Base-by-base conservation (phyloP, 2,113 vertebrate genomes). In the Ctenodactylus gundi region DNA sequence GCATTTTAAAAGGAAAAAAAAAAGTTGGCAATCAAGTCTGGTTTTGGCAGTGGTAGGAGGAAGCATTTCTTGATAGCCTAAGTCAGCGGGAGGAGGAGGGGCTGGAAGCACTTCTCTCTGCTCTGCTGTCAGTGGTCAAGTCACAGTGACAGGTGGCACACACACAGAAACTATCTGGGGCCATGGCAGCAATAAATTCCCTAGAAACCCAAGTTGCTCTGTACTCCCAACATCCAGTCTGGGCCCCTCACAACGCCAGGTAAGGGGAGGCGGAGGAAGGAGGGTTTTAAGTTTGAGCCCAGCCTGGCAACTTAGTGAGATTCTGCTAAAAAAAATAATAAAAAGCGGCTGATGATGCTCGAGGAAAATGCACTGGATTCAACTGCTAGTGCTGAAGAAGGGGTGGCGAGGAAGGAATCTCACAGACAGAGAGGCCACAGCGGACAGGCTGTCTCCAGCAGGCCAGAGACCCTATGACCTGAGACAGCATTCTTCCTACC, bases 1-100 rank as follows among this genome's bases (percentile, higher is more conserved):
- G 96, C 97, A 93, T 96, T 97, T 97, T 97, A 97, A 97, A 94
- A 95, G 94, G 93, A 94, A 84, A 95, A 97, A 96, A 94, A 95
- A 96, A 95, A 96, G 96, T 93, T 94, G 95, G 94, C 93, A 90
- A 95, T 97, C 94, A 96, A 96, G 95, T 97, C 95, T 90, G 93
- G 92, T 93, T 94, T 96, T 95, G 88, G 94, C 85, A 92, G 95
- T 0, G 31, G 77, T 36, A 94, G 85, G 34, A 85, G 94, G 57
- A 85, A 92, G 90, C 77, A 58, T 96, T 95, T 97, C 91, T 95
- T 87, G 76, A 91, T 73, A 44, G 95, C 90, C 60, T 94, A 94
- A 94, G 75, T 81, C 75, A 81, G n/a, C n/a, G n/a, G 84, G 68
- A n/a, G 55, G 73, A 70, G 82, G 41, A 82, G 88, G 94, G 77